These are phyloP conservation scores for Mastomys natalensis DNA, from an alignment of 2,113 vertebrate genomes.

Conservation along the genomic window DNA sequence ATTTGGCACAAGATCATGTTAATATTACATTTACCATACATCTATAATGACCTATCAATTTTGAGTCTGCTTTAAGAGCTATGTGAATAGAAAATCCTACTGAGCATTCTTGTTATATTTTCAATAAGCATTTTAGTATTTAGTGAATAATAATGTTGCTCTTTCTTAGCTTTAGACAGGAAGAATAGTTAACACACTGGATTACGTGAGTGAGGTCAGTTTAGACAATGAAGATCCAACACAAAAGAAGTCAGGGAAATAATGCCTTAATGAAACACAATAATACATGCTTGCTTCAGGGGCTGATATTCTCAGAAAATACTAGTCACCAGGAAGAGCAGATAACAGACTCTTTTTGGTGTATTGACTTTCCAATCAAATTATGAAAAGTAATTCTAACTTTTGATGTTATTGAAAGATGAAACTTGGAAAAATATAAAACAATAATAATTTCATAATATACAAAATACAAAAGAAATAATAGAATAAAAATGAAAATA, in stretches of 20 bases:
- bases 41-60: background rate
- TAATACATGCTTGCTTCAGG: background rate
- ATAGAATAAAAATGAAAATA: background rate
- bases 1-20: background rate
- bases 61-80: background rate
- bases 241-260: background rate
- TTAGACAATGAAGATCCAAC: background rate
- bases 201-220: too few relatives aligned
- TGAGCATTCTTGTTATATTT: background rate
- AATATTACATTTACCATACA: background rate
- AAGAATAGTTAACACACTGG: background rate
- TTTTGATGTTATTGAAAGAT: background rate
- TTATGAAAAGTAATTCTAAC: background rate
- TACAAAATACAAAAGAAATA: background rate
- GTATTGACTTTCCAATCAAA: background rate
- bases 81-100: background rate
- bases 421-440: background rate
- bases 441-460: background rate
- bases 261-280: background rate
- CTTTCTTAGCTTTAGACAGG: background rate
- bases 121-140: background rate
- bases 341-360: background rate
- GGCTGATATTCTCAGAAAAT: background rate
- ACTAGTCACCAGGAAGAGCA: background rate
- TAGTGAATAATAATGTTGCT: background rate